Percentiles rank a stretch among this genome's conserved stretches.
phyloP scores from a whole-genome alignment of 35 echinoderm and acorn worm genomes.

The Stichopus chloronotus region DNA sequence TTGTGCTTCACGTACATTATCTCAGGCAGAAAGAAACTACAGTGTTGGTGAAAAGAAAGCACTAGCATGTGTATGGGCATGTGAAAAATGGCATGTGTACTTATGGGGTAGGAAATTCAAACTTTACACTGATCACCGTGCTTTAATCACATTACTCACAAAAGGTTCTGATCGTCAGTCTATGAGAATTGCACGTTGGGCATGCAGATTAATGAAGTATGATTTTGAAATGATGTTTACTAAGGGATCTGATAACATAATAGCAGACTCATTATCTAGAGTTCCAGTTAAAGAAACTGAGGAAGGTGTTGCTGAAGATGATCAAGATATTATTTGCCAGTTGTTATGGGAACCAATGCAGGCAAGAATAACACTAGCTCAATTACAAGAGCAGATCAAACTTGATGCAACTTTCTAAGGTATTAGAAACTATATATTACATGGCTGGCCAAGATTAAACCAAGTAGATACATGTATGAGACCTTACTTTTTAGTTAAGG shows the following conservation, averaged over 20 bases:
- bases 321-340: neutral
- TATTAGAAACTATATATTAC: neutral
- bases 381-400: neutral
- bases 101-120: conserved; percentile 56
- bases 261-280: conserved; percentile 24
- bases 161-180: conserved; percentile 31
- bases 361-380: neutral
- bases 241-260: neutral
- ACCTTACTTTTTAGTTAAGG: conserved; percentile 7
- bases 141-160: conserved; percentile 29
- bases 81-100: conserved; percentile 73
- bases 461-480: neutral
- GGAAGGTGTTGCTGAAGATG: neutral
- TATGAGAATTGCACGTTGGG: conserved; percentile 14
- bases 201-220: conserved; percentile 14
- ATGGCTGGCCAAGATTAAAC: conserved; percentile 37
- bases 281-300: neutral
- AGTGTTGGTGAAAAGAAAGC: neutral
- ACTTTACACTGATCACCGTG: conserved; percentile 65
- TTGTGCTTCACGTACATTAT: conserved; percentile 60
- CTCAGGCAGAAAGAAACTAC: conserved; percentile 9
- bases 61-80: conserved; percentile 64
- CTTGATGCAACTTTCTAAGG: neutral
- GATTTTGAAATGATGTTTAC: conserved; percentile 3
- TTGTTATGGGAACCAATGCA: neutral